Conservation (phyloP, 2,113 vertebrate species). For the Columba livia region DNA sequence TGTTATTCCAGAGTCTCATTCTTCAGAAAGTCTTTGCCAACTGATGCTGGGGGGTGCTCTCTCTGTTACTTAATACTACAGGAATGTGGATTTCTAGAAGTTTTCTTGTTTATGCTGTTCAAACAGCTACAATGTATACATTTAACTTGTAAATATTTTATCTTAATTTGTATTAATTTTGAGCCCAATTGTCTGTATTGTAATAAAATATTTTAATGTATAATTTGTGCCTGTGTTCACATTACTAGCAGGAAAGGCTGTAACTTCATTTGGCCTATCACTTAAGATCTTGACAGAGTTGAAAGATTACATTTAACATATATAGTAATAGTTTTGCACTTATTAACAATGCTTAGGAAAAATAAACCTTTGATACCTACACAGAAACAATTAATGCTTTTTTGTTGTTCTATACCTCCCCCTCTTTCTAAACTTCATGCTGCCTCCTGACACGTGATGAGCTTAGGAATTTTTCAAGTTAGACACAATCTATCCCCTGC, state of each 20-base stretch:
- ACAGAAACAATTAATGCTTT: background rate
- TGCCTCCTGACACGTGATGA: background rate
- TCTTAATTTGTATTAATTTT: constrained; percentile 78
- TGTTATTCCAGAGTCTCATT: background rate
- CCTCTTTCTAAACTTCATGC: background rate
- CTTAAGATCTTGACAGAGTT: background rate
- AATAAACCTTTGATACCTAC: background rate
- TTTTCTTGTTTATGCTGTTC: constrained; percentile 51
- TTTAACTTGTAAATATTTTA: constrained; percentile 77
- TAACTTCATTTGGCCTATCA: background rate
- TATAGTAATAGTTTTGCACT: background rate
- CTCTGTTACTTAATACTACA: constrained; percentile 15
- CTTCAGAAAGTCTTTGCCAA: constrained; percentile 21
- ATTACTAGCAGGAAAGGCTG: background rate
- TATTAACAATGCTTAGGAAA: background rate
- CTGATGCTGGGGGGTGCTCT: background rate
- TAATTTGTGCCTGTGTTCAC: background rate
- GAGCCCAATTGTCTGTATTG: constrained; percentile 68
- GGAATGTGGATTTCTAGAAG: constrained; percentile 35
- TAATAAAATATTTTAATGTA: constrained; percentile 83
- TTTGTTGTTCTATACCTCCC: background rate
- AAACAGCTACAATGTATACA: constrained; percentile 61
- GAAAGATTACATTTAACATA: background rate
- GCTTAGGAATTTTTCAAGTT: background rate
- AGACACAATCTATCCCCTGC: background rate